Evolutionary conservation across 2,888 invertebrate species (phyloP), one percentile per base, ranked within the genome.

Genomic region (Xanthorhoe designata): DNA sequence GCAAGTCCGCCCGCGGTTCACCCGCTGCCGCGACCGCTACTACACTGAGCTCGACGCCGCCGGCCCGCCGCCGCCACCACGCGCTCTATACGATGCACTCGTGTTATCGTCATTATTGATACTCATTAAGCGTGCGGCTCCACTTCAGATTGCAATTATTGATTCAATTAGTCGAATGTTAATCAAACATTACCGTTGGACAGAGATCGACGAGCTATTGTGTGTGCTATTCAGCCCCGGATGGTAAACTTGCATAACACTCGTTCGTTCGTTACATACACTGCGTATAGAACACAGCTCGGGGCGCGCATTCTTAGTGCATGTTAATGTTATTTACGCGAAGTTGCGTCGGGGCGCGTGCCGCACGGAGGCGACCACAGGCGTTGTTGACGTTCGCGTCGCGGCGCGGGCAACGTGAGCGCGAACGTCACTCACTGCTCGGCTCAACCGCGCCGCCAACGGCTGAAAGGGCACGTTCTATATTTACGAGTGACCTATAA

Each of bases 391-490:
- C 88, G 91, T 89, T 83, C 87, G 89, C 90, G 85, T 84, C 83
- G 84, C 84, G 89, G 85, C 90, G 89, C 89, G 91, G 91, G 90
- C 90, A 90, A 87, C 89, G 83, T 85, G 88, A 86, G 87, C 86
- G 85, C 74, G 86, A 84, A 88, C 91, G 90, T 91, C 90, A 90
- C 89, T 85, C 87, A 85, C 84, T 82, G 84, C 85, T 85, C 79
- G 86, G 88, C 88, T 90, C 88, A 88, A 89, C 89, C 91, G 91
- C 91, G 91, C 90, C 90, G 90, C 90, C 84, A 83, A 84, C 84
- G 82, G 81, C 83, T 77, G 80, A 88, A 90, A 90, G 91, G 89
- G 87, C 90, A 90, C 90, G 88, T 87, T 91, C 91, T 92, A 92
- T 92, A 90, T 92, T 90, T 89, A 87, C 82, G 83, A 79, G 76